Base-by-base conservation (phyloP, 2,797 vertebrate species). In the Lithobates pipiens region DNA sequence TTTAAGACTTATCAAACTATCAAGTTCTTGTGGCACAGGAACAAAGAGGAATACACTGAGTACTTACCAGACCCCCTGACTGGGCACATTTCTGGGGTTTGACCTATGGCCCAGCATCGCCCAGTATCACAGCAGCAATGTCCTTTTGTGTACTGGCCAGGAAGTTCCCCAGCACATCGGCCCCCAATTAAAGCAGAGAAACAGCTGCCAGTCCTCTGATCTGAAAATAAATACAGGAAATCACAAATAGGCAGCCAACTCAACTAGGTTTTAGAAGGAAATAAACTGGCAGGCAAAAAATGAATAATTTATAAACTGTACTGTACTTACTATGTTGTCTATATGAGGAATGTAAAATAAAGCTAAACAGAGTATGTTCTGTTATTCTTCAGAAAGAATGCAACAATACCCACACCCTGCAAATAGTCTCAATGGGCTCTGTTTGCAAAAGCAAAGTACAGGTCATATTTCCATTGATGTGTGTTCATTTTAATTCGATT, bases 71-170 rank as follows among this genome's bases (percentile, higher is more conserved):
- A 98, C 0, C 98, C 98, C 25, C 97, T 91, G 73, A 97, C 96
- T 0, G 98, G 97, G 80, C 98, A 99, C 96, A 99, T 97, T 92
- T 99, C 98, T 0, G 98, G 97, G 29, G 96, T 93, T 88, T 95
- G 95, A 11, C 96, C 96, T 0, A 95, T 65, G 25, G 97, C 96
- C 98, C 98, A 99, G 93, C 98, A 99, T 84, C 97, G 96, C 0
- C 98, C 98, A 0, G 96, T 94, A 77, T 99, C 98, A 8, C 98
- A 99, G 90, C 98, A 99, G 86, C 98, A 99, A 83, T 98, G 98
- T 92, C 95, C 96, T 91, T 97, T 97, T 44, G 96, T 98, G 92
- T 95, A 97, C 88, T 98, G 96, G 29, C 97, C 97, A 0, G 90
- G 96, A 29, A 96, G 90, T 85, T 99, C 98, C 0, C 94, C 96